Evolutionary conservation across 2,113 vertebrate genomes (phyloP).

Genomic region (Psilopogon haemacephalus): DNA sequence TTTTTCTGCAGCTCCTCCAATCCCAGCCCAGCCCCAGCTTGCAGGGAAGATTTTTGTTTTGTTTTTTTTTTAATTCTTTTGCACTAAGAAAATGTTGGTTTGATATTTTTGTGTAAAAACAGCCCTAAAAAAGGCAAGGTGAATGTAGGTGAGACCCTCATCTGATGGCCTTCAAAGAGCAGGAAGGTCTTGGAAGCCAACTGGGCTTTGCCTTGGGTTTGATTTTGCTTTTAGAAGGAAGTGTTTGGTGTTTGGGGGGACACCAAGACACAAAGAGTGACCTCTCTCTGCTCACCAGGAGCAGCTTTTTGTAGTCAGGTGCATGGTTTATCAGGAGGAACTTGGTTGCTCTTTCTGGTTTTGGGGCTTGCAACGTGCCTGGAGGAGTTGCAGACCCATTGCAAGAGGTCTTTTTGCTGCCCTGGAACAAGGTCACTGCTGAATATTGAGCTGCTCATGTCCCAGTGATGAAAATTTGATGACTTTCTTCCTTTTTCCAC

Average conservation of each 20-base stretch:
- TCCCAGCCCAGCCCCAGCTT: too few relatives aligned
- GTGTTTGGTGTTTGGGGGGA: not conserved
- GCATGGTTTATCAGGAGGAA: not conserved
- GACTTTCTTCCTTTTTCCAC: not conserved
- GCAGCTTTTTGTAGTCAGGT: not conserved
- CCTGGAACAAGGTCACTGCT: constrained; percentile 3
- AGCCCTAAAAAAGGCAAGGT: too few relatives aligned
- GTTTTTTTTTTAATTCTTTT: too few relatives aligned
- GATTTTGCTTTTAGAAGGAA: not conserved
- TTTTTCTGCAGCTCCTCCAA: not conserved
- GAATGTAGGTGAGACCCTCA: too few relatives aligned
- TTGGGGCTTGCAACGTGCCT: not conserved
- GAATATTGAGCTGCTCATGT: not conserved
- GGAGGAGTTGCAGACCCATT: not conserved
- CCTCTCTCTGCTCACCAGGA: not conserved
- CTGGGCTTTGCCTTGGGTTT: not conserved
- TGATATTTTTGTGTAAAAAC: too few relatives aligned
- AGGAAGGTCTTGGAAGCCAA: accelerated
- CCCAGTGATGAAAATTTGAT: constrained; percentile 5
- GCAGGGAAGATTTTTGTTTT: too few relatives aligned
- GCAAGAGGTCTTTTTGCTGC: not conserved
- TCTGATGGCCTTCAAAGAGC: not conserved
- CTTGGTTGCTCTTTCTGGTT: not conserved
- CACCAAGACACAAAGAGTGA: accelerated
- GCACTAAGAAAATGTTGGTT: too few relatives aligned